Evolutionary conservation across 1,140 invertebrate genomes (phyloP), one percentile per base, ranked within the genome.

Genomic region (Pomacea maculata): DNA sequence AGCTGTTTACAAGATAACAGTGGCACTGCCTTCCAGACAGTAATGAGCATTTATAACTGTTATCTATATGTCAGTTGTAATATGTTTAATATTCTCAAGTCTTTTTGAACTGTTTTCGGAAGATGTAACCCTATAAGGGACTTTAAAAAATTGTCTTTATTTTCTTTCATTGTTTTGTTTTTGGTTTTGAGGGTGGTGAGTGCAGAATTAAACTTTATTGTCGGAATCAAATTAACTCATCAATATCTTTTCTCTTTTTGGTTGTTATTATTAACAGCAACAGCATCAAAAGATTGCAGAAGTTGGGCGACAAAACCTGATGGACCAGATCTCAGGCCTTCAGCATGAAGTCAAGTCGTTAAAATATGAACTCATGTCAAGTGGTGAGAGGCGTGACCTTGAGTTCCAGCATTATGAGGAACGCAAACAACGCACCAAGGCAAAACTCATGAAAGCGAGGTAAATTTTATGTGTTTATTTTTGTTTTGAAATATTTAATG

Each of bases 401-500:
- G 86, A 88, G 57, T 83, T 87, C 52, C 77, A 89, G 65, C 87
- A 85, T 67, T 89, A 90, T 72, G 88, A 89, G 79, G 88, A 90
- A 21, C 76, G 89, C 7, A 91, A 91, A 79, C 81, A 86, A 19
- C 84, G 87, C 73, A 89, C 87, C 9, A 90, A 89, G 81, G 80
- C 83, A 14, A 91, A 91, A 82, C 82, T 91, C 12, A 83, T 89
- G 81, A 88, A 87, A 84, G 89, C 90, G 34, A 89, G 90, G 90
- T 90, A 82, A 74, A 61, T 67, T 73, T 78, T 45, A 25, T 21
- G 12, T 70, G n/a, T 70, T 70, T 11, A 45, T 45, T 45, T 45
- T 45, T 45, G 34, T 45, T 45, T 45, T 45, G 12, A 70, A 12
- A 70, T 25, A 15, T 72, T 8, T 15, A 17, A 21, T 64, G 11